These are phyloP conservation scores for Argyra leucocephala DNA, from an alignment of 2,888 invertebrate species.

Conservation along the genomic window DNA sequence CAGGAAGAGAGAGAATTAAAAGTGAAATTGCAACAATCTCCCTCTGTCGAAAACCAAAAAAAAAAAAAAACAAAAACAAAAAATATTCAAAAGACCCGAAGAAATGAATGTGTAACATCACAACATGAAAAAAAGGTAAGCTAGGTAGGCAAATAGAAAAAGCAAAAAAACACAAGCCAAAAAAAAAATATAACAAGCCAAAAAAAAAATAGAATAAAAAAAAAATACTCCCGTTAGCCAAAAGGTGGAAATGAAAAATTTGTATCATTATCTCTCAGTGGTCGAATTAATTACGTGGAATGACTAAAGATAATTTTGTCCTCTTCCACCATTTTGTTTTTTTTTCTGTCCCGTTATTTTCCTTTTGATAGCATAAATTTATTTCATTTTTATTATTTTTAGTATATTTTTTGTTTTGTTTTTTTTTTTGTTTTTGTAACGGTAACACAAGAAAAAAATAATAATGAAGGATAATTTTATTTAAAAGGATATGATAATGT, in stretches of 20 bases:
- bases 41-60: no score
- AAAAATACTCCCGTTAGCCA: not conserved
- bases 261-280: conserved; percentile 6
- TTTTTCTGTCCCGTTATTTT: not conserved
- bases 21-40: not conserved
- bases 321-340: not conserved
- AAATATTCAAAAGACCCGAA: not conserved
- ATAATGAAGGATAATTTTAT: not conserved
- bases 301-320: conserved; percentile 3
- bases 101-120: not conserved
- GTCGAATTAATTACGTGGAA: conserved; percentile 6
- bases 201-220: not conserved
- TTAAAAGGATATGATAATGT: conserved; percentile 6
- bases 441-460: not conserved
- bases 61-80: not conserved
- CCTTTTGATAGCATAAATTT: not conserved
- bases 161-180: not conserved
- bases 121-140: not conserved
- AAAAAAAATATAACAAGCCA: not conserved
- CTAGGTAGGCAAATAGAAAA: not conserved
- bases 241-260: conserved; percentile 6
- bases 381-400: not conserved
- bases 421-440: not conserved
- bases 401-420: not conserved
- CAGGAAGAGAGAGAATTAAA: not conserved